Evolutionary conservation across 2,797 vertebrate species (phyloP).

Genomic region (Valencia hispanica): DNA sequence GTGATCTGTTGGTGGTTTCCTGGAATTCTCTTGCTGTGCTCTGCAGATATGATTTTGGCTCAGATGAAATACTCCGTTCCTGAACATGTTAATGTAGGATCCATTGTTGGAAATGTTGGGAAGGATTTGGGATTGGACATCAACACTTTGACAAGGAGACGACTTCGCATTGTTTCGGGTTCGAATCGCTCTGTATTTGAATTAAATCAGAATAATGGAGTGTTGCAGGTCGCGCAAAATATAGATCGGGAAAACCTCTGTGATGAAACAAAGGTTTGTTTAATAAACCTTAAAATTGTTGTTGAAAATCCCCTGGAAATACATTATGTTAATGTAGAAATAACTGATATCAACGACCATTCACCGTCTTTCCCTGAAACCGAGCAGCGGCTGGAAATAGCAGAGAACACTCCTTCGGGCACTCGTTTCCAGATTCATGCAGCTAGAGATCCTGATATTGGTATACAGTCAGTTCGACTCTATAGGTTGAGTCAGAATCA

Average conservation of each 20-base stretch:
- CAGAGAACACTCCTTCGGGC: slow-evolving; percentile 55
- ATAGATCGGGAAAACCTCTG: slow-evolving; percentile 81
- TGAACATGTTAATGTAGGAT: slow-evolving; percentile 79
- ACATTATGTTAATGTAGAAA: slow-evolving; percentile 76
- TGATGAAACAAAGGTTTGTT: slow-evolving; percentile 63
- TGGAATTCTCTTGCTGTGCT: slow-evolving; percentile 49
- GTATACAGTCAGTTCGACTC: slow-evolving; percentile 43
- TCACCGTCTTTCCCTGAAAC: slow-evolving; percentile 67
- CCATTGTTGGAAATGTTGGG: slow-evolving; percentile 79
- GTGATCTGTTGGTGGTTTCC: slow-evolving; percentile 34
- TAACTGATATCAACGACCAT: slow-evolving; percentile 73
- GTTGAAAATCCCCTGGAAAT: slow-evolving; percentile 82
- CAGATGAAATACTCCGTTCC: slow-evolving; percentile 79
- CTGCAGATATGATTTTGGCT: slow-evolving; percentile 39
- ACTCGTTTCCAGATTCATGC: slow-evolving; percentile 66
- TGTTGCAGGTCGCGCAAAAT: slow-evolving; percentile 70
- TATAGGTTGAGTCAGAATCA: slow-evolving; percentile 53
- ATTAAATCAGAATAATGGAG: slow-evolving; percentile 80
- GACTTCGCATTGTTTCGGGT: slow-evolving; percentile 77
- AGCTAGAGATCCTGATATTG: slow-evolving; percentile 64
- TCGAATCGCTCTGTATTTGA: slow-evolving; percentile 72
- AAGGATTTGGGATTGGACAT: slow-evolving; percentile 82
- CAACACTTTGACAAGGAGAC: slow-evolving; percentile 67
- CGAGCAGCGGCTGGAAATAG: slow-evolving; percentile 60
- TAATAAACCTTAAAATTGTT: slow-evolving; percentile 80